Base-by-base conservation (phyloP, 2,888 invertebrate genomes). In the Epistrophe grossulariae region DNA sequence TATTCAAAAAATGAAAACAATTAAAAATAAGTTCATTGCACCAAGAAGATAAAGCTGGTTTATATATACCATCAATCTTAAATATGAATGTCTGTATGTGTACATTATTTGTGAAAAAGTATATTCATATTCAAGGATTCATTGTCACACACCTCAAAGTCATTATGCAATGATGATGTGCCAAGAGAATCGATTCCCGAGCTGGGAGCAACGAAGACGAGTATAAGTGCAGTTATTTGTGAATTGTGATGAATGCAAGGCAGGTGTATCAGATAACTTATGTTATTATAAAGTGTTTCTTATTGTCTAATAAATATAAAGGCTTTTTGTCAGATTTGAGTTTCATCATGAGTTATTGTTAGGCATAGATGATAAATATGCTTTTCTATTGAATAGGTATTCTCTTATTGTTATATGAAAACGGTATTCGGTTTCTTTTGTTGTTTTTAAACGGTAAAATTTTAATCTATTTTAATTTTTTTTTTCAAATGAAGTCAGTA, bases 61-160 rank as follows among this genome's bases (percentile, higher is more conserved):
- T n/a, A n/a, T n/a, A n/a, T n/a, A n/a, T n/a, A n/a, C n/a, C n/a
- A n/a, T n/a, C n/a, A n/a, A n/a, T n/a, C n/a, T n/a, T n/a, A n/a
- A n/a, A n/a, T 24, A 17, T 38, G 35, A 59, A 59, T 59, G 11
- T 17, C 35, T 59, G 17, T 50, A 73, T 17, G 17, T 59, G 17
- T 50, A 73, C 6, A 40, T 62, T 9, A n/a, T 11, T 60, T 43
- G 59, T 70, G 38, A 82, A 82, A 64, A 35, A 10, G 28, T 55
- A 9, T 11, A 9, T 11, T 59, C 15, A 15, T 43, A 40, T 72
- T 78, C 55, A 72, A 78, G 72, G 57, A 77, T 82, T 82, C 78
- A 82, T 82, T 82, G 82, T 66, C 82, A 82, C 48, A 82, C 72
- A 19, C 19, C 55, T 72, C 50, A 66, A 52, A 59, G 55, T 66